phyloP scores from a whole-genome alignment of 2,797 vertebrate genomes.

The Pagetopsis macropterus region DNA sequence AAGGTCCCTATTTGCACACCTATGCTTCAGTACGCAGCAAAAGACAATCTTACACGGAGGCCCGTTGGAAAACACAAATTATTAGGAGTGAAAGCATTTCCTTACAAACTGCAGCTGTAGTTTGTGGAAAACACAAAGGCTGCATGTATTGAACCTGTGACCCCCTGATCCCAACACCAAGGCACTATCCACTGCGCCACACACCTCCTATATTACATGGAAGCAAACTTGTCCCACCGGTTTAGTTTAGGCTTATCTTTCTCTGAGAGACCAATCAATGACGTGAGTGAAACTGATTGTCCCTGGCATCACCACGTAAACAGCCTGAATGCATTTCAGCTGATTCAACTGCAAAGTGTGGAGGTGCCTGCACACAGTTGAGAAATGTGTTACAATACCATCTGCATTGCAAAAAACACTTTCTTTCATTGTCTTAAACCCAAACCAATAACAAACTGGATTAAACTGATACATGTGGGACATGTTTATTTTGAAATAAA shows the following conservation, averaged over 20 bases:
- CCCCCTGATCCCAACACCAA: no score
- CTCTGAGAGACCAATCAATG: neutral
- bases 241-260: neutral
- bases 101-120: neutral
- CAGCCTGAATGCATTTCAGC: neutral
- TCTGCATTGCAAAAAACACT: neutral
- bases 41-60: conserved; percentile 11
- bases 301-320: neutral
- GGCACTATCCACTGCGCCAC: no score
- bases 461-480: neutral
- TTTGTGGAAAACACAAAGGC: conserved; percentile 1
- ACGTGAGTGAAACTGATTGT: neutral
- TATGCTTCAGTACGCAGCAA: conserved; percentile 49
- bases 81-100: conserved; percentile 7
- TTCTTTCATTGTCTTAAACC: neutral
- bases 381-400: neutral
- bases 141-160: neutral
- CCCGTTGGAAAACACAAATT: conserved; percentile 18
- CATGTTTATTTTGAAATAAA: neutral
- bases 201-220: no score
- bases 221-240: neutral
- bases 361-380: neutral
- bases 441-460: neutral
- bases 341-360: neutral
- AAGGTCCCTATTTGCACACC: conserved; percentile 28